A percentile compares a stretch with the other conserved stretches of the same genome.
These are phyloP conservation scores for Ischnus inquisitorius DNA, from an alignment of 2,888 invertebrate species.

Conservation along the genomic window DNA sequence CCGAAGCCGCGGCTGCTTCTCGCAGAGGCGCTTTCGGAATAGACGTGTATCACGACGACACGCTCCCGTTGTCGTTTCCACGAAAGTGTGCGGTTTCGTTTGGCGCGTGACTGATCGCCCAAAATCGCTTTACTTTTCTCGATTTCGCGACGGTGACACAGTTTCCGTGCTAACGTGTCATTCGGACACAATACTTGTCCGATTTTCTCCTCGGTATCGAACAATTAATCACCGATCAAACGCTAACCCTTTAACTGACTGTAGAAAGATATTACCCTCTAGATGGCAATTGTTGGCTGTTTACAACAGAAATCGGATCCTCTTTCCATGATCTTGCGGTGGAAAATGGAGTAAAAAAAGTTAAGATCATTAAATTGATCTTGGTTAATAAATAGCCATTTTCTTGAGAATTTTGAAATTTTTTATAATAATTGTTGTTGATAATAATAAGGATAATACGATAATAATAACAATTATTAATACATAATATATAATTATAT, in stretches of 20 bases:
- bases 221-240: slow-evolving; percentile 11
- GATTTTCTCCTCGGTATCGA: neutral
- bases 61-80: slow-evolving; percentile 75
- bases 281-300: no score
- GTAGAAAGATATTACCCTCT: no score
- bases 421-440: no score
- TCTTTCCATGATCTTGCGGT: no score
- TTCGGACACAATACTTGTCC: slow-evolving; percentile 5
- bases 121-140: slow-evolving; percentile 34
- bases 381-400: no score
- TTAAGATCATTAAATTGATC: no score
- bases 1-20: slow-evolving; percentile 71
- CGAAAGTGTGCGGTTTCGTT: slow-evolving; percentile 70
- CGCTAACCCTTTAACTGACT: neutral
- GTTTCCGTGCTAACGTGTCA: slow-evolving; percentile 4
- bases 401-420: no score
- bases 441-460: no score
- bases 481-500: no score
- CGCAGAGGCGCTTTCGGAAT: slow-evolving; percentile 14
- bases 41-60: slow-evolving; percentile 65
- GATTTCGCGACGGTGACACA: slow-evolving; percentile 30
- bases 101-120: slow-evolving; percentile 71
- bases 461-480: no score
- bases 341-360: no score
- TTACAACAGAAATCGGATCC: no score